A percentile compares a stretch with the other conserved stretches of the same genome.
phyloP scores from a whole-genome alignment of 2,888 invertebrate genomes.

The Pristionchus exspectatus region DNA sequence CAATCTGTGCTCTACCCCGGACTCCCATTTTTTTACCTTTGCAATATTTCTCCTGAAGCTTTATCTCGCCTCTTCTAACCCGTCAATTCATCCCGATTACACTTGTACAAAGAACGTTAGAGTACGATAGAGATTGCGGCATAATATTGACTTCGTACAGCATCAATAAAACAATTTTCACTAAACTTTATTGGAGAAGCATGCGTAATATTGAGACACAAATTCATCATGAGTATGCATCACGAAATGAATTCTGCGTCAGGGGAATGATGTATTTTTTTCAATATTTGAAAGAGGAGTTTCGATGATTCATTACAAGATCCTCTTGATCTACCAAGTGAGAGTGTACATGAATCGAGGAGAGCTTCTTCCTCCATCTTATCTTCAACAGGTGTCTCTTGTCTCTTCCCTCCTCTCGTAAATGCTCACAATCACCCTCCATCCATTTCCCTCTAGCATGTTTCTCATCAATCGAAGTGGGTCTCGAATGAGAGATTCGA shows the following conservation, averaged over 20 bases:
- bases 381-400: constrained; percentile 27
- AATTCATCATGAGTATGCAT: neutral
- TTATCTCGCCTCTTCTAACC: constrained; percentile 35
- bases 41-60: constrained; percentile 5
- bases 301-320: neutral
- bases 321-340: neutral
- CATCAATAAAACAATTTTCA: neutral
- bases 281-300: neutral
- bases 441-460: constrained; percentile 41
- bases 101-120: constrained; percentile 17
- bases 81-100: constrained; percentile 27
- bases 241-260: neutral
- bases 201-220: neutral
- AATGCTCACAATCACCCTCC: constrained; percentile 23
- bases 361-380: neutral
- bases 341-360: neutral
- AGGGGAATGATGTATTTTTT: neutral
- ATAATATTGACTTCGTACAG: constrained; percentile 6
- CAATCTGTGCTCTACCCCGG: neutral
- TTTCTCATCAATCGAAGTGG: constrained; percentile 50
- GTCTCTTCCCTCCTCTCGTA: neutral
- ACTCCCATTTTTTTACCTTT: neutral
- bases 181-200: neutral
- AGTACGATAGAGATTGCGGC: constrained; percentile 30
- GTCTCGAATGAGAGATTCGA: constrained; percentile 22